Conservation (phyloP, 2,797 vertebrate genomes). For the Periparus ater region DNA sequence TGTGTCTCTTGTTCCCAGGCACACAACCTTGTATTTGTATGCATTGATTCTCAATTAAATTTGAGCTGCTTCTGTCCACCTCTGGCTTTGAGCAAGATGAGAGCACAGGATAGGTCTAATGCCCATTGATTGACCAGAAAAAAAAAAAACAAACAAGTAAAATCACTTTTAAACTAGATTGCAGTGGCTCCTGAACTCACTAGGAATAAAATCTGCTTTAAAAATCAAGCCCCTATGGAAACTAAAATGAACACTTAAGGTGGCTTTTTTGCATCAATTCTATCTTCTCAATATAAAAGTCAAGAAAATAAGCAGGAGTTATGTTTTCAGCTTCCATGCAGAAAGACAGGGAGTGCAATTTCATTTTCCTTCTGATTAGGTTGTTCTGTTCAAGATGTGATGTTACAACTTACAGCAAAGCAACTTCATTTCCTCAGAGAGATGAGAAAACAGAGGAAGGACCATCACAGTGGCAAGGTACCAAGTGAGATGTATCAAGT, state of each 20-base stretch:
- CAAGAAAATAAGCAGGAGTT: not conserved
- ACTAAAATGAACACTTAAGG: not conserved
- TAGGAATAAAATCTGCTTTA: not conserved
- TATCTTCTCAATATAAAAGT: not conserved
- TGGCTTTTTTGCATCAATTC: not conserved
- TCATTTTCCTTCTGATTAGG: not conserved
- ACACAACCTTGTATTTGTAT: not conserved
- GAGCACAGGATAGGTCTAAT: not conserved
- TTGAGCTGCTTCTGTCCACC: not conserved
- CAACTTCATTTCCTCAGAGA: not conserved
- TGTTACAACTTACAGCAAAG: not conserved
- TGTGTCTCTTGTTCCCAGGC: not conserved
- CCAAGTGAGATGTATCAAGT: not conserved
- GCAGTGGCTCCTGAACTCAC: not conserved
- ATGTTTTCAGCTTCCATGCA: not conserved
- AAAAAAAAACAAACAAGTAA: not conserved
- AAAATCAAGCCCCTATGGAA: not conserved
- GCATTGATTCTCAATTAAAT: conserved; percentile 6
- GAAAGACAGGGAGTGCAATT: not conserved
- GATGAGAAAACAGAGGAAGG: not conserved
- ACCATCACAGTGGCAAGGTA: not conserved
- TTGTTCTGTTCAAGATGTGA: not conserved
- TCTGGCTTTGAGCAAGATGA: not conserved
- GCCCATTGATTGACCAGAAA: not conserved
- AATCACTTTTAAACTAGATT: not conserved